Evolutionary conservation across 2,113 vertebrate species (phyloP).

Genomic region (Bombycilla garrulus): DNA sequence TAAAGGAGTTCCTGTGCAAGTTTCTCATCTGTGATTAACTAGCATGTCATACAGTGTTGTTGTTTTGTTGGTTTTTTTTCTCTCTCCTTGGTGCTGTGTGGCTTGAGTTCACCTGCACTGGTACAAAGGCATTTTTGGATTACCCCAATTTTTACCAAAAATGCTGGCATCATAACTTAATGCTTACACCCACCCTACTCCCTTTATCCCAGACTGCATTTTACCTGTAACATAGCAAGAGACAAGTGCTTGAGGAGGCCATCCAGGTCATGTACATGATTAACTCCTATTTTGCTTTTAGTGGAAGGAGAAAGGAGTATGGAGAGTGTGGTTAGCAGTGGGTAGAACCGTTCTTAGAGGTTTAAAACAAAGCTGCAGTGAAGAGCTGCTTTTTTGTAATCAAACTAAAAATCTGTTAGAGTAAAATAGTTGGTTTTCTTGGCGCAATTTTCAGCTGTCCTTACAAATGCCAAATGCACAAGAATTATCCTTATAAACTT

Average conservation of each 20-base stretch:
- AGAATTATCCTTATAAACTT: conserved; percentile 34
- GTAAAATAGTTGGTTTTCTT: not conserved
- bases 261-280: not conserved
- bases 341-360: not conserved
- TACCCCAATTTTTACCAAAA: not conserved
- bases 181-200: not conserved
- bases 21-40: not conserved
- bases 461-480: conserved; percentile 30
- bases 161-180: conserved; percentile 14
- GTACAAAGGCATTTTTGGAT: conserved; percentile 43
- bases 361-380: conserved; percentile 1
- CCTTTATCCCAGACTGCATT: not conserved
- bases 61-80: too few species aligned
- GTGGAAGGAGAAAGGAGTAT: not conserved
- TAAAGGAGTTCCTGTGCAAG: not conserved
- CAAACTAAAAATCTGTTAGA: not conserved
- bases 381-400: not conserved
- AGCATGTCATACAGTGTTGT: not conserved
- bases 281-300: not conserved
- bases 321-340: not conserved
- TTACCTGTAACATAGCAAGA: not conserved
- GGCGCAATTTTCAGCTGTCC: not conserved
- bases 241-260: not conserved
- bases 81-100: not conserved
- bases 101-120: conserved; percentile 1